phyloP scores from a whole-genome alignment of 1,140 invertebrate species.

The Drosophila mojavensis region DNA sequence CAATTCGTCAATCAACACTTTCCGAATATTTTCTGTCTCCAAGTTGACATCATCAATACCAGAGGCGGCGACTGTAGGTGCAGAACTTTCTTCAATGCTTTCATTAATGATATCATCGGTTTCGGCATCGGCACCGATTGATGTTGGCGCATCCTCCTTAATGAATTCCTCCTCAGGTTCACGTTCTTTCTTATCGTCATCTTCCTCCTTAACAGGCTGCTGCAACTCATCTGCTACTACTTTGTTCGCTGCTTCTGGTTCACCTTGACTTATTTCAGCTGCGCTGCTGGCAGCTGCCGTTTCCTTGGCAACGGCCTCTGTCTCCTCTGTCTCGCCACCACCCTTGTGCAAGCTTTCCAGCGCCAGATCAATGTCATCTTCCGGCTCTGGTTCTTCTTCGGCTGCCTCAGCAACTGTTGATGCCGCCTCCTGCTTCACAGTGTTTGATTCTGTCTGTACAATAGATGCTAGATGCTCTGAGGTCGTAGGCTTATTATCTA shows the following conservation, averaged over 20 bases:
- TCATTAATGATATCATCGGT: background rate
- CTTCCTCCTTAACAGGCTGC: constrained; percentile 10
- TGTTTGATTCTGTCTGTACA: constrained; percentile 26
- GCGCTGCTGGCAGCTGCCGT: constrained; percentile 18
- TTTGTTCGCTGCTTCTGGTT: constrained; percentile 18
- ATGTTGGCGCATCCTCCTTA: constrained; percentile 41
- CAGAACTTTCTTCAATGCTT: constrained; percentile 1
- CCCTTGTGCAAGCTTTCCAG: constrained; percentile 70
- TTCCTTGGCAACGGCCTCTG: constrained; percentile 10
- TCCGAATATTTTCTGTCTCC: constrained; percentile 64
- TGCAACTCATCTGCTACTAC: constrained; percentile 27
- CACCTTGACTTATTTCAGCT: constrained; percentile 14
- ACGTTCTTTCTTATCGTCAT: constrained; percentile 24
- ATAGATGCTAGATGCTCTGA: constrained; percentile 26
- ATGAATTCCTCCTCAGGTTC: constrained; percentile 60
- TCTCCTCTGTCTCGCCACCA: constrained; percentile 28
- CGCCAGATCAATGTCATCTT: constrained; percentile 77
- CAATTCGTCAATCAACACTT: constrained; percentile 62
- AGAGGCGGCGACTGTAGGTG: constrained; percentile 5
- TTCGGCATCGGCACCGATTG: background rate
- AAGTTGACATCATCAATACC: constrained; percentile 53
- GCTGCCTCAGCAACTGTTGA: constrained; percentile 20
- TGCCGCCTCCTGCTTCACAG: constrained; percentile 22
- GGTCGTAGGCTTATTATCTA: constrained; percentile 40
- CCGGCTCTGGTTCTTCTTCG: constrained; percentile 38